Conservation (phyloP, 2,113 vertebrate species). For the Formicarius rufipectus region DNA sequence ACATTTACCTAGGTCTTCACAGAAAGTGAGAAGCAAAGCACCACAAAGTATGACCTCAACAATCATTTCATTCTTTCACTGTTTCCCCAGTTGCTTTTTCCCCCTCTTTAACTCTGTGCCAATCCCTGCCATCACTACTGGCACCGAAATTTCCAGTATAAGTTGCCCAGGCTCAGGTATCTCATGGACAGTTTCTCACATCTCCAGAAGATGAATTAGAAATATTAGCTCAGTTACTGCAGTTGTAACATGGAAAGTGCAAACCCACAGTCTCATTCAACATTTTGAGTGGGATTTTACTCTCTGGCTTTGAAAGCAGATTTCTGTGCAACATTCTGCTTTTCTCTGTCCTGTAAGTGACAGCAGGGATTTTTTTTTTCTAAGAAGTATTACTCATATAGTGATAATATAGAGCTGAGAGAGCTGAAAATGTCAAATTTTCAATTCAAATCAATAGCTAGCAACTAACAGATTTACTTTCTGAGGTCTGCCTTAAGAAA, state of each 20-base stretch:
- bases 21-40: background rate
- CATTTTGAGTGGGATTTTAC: background rate
- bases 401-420: background rate
- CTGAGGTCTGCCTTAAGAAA: background rate
- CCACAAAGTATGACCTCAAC: background rate
- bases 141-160: accelerated
- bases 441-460: background rate
- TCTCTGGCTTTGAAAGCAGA: background rate
- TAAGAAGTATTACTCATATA: background rate
- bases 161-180: background rate
- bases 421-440: background rate
- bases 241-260: background rate
- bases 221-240: background rate
- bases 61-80: background rate
- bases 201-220: background rate
- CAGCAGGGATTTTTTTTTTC: background rate
- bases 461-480: background rate
- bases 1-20: background rate
- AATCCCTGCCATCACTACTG: background rate
- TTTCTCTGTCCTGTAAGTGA: background rate
- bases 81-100: background rate
- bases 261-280: background rate
- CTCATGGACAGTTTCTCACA: background rate
- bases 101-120: background rate
- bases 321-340: background rate